Evolutionary conservation across 2,888 invertebrate genomes (phyloP).

Genomic region (Limulus polyphemus): DNA sequence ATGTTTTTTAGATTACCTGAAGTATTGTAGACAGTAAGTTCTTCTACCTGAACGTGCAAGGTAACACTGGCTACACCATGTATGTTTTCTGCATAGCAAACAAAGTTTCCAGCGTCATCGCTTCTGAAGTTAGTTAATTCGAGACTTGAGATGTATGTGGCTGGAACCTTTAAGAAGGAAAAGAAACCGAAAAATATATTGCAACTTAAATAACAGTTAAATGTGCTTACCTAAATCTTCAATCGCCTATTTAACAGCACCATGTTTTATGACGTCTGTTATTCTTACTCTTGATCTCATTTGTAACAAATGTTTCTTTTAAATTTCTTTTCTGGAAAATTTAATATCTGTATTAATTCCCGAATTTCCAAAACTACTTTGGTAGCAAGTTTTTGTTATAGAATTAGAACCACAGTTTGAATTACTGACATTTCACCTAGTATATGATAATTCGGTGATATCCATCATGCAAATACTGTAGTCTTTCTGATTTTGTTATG

Average conservation of each 20-base stretch:
- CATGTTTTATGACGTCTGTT: conserved; percentile 53
- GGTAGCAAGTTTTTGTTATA: too few relatives aligned
- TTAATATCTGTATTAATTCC: too few relatives aligned
- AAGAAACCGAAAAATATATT: neutral
- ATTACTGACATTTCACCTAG: too few relatives aligned
- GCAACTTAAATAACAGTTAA: too few relatives aligned
- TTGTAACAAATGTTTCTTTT: too few relatives aligned
- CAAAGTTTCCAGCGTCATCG: conserved; percentile 63
- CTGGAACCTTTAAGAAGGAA: conserved; percentile 5
- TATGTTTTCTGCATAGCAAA: conserved; percentile 70
- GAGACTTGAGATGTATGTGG: conserved; percentile 16
- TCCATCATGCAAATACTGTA: too few relatives aligned
- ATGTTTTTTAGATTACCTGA: conserved; percentile 12
- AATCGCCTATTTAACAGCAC: conserved; percentile 48
- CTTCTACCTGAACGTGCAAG: conserved; percentile 17
- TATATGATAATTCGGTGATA: too few relatives aligned
- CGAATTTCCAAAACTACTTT: too few relatives aligned
- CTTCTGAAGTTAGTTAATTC: conserved; percentile 29
- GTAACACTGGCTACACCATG: conserved; percentile 44
- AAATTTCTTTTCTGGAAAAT: too few relatives aligned
- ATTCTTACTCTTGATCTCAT: conserved; percentile 34
- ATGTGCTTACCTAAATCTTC: neutral
- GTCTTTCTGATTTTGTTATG: too few relatives aligned
- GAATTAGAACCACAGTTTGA: too few relatives aligned
- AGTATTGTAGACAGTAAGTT: conserved; percentile 13